phyloP scores from a whole-genome alignment of 2,113 vertebrate genomes.

The Gambusia affinis region DNA sequence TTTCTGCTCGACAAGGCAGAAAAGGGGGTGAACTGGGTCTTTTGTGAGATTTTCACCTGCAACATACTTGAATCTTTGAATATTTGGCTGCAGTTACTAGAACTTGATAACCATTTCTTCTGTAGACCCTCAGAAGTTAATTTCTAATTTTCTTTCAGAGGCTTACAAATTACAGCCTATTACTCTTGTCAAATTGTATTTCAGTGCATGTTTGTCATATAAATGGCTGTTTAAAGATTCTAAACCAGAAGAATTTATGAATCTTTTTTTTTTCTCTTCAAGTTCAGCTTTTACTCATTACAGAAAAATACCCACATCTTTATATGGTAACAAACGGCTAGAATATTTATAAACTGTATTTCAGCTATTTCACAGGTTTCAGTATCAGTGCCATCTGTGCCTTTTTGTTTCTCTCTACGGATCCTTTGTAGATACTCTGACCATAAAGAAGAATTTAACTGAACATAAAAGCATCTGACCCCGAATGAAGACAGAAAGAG shows the following conservation, averaged over 20 bases:
- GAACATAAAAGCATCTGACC: background rate
- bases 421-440: background rate
- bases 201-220: background rate
- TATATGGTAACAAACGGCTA: background rate
- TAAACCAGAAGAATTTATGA: background rate
- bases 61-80: constrained; percentile 6
- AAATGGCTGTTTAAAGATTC: background rate
- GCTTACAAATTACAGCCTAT: background rate
- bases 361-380: background rate
- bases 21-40: background rate
- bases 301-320: background rate
- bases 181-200: background rate
- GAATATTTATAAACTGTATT: background rate
- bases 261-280: background rate
- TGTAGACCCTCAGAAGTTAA: background rate
- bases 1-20: constrained; percentile 13
- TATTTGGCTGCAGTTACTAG: constrained; percentile 3
- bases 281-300: background rate
- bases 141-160: background rate
- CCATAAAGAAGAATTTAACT: background rate
- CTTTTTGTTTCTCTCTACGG: background rate
- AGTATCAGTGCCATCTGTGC: background rate
- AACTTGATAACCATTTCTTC: background rate
- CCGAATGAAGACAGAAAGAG: background rate
- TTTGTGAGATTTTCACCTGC: constrained; percentile 5